Evolutionary conservation across 2,797 vertebrate species (phyloP).

Genomic region (Lepilemur septentrionalis): DNA sequence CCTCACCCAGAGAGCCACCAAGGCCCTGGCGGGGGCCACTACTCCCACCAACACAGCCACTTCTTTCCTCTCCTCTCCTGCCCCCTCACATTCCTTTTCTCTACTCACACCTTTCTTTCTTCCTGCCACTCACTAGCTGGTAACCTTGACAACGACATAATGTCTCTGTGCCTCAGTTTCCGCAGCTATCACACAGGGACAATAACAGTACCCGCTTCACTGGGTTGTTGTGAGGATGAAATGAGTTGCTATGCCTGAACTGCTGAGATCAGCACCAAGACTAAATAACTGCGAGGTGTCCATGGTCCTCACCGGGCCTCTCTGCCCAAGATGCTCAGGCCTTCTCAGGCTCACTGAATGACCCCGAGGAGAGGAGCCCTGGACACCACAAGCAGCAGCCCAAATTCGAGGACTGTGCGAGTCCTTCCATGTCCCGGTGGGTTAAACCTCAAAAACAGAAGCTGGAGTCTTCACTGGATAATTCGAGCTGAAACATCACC

Average conservation of each 20-base stretch:
- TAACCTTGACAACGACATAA: neutral
- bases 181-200: neutral
- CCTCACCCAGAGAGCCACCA: neutral
- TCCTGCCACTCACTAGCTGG: neutral
- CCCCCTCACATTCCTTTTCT: neutral
- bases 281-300: rapidly evolving
- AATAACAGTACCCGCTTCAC: neutral
- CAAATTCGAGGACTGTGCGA: neutral
- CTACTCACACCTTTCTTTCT: neutral
- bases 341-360: neutral
- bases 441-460: neutral
- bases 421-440: neutral
- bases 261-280: neutral
- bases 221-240: neutral
- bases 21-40: neutral
- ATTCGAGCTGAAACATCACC: neutral
- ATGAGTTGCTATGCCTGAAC: too few species aligned
- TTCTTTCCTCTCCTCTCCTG: neutral
- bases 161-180: neutral
- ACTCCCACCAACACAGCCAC: neutral
- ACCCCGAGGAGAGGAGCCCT: neutral
- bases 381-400: neutral
- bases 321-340: neutral
- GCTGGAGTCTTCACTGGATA: neutral
- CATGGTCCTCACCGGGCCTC: rapidly evolving